Percentiles rank a stretch among this genome's conserved stretches.
Conservation (phyloP, 2,113 vertebrate genomes). For the Empidonax alnorum region DNA sequence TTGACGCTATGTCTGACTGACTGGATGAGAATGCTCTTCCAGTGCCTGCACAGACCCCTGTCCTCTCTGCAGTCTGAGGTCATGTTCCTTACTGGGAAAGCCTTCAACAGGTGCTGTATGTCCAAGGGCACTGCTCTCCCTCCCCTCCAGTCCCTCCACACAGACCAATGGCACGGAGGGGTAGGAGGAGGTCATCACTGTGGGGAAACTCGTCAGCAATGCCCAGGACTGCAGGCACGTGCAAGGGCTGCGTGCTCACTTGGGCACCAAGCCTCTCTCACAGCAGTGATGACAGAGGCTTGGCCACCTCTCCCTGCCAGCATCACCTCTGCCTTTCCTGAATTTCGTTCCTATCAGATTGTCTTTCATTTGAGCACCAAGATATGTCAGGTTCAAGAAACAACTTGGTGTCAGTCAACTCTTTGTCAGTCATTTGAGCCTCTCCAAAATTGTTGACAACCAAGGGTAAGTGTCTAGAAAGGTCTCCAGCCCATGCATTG, state of each 20-base stretch:
- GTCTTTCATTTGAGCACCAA: not conserved
- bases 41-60: not conserved
- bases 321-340: slow-evolving; percentile 9
- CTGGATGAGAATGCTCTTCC: slow-evolving; percentile 19
- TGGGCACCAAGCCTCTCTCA: not conserved
- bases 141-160: not conserved
- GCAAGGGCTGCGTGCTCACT: not conserved
- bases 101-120: slow-evolving; percentile 46
- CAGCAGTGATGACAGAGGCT: not conserved
- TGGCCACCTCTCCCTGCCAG: not conserved
- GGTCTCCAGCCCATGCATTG: not conserved
- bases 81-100: slow-evolving; percentile 59
- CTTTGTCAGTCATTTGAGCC: not conserved
- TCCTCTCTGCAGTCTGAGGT: slow-evolving; percentile 24
- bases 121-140: not conserved
- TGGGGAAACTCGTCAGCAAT: not conserved
- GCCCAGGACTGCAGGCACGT: not conserved
- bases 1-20: slow-evolving; percentile 4
- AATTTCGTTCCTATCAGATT: not conserved
- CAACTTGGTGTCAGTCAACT: not conserved
- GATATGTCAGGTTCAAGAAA: not conserved
- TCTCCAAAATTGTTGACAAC: not conserved
- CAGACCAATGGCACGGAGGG: not conserved
- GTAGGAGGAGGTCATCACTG: not conserved
- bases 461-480: not conserved